Conservation (phyloP, 2,888 invertebrate species). For the Scaptomyza polygonia region DNA sequence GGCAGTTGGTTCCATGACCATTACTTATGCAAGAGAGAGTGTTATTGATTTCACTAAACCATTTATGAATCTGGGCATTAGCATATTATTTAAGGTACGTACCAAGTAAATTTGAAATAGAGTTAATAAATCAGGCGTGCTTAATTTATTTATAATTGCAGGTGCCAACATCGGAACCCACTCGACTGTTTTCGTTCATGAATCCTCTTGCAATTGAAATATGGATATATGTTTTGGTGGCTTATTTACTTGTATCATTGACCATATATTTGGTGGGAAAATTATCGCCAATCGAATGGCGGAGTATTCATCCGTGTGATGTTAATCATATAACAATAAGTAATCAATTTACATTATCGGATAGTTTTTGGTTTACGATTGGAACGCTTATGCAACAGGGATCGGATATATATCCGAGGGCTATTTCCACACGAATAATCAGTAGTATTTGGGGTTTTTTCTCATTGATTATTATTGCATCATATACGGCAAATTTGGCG, state of each 20-base stretch:
- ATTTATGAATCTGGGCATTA: constrained; percentile 95
- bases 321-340: constrained; percentile 83
- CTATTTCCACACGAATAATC: constrained; percentile 89
- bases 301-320: constrained; percentile 89
- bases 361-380: constrained; percentile 94
- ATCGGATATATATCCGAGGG: constrained; percentile 90
- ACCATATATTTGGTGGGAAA: constrained; percentile 92
- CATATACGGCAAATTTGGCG: constrained; percentile 96
- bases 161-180: constrained; percentile 89
- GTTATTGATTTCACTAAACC: constrained; percentile 97
- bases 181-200: constrained; percentile 93
- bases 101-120: neutral
- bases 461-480: constrained; percentile 94
- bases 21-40: constrained; percentile 94
- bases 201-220: constrained; percentile 94
- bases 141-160: constrained; percentile 76
- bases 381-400: constrained; percentile 96
- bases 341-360: constrained; percentile 92
- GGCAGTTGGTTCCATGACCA: constrained; percentile 95
- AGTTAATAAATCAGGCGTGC: neutral
- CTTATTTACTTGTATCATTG: constrained; percentile 91
- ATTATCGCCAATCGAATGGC: constrained; percentile 93
- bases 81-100: constrained; percentile 92
- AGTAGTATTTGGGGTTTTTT: constrained; percentile 97
- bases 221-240: constrained; percentile 93